These are phyloP conservation scores for Glyptemys insculpta DNA, from an alignment of 2,797 vertebrate genomes.

Conservation along the genomic window DNA sequence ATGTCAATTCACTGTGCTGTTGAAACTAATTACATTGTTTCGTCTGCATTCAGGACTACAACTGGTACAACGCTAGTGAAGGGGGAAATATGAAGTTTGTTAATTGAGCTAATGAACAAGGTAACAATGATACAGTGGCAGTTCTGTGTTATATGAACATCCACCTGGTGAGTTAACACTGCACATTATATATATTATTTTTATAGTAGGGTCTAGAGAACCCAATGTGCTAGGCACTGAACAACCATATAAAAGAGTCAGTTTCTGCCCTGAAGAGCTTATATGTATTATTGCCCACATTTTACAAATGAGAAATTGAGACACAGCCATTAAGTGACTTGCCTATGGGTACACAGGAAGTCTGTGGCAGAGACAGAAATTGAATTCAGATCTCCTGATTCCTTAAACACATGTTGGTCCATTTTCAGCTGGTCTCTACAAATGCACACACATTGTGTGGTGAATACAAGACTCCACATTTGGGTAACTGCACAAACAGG, in stretches of 20 bases:
- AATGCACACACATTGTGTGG: neutral
- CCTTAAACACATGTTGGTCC: neutral
- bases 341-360: neutral
- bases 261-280: neutral
- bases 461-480: neutral
- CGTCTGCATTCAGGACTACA: neutral
- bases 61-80: neutral
- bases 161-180: neutral
- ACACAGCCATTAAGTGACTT: neutral
- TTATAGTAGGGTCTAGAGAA: neutral
- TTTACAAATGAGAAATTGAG: neutral
- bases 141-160: neutral
- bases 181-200: neutral
- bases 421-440: neutral
- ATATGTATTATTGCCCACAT: neutral
- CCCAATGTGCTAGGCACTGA: neutral
- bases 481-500: neutral
- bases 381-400: neutral
- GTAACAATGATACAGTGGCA: neutral
- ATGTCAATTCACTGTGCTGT: neutral
- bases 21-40: neutral
- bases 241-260: neutral
- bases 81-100: neutral
- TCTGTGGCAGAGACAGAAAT: neutral
- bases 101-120: neutral